Conservation (phyloP, 2,888 invertebrate genomes). For the Leucophenga maculata region DNA sequence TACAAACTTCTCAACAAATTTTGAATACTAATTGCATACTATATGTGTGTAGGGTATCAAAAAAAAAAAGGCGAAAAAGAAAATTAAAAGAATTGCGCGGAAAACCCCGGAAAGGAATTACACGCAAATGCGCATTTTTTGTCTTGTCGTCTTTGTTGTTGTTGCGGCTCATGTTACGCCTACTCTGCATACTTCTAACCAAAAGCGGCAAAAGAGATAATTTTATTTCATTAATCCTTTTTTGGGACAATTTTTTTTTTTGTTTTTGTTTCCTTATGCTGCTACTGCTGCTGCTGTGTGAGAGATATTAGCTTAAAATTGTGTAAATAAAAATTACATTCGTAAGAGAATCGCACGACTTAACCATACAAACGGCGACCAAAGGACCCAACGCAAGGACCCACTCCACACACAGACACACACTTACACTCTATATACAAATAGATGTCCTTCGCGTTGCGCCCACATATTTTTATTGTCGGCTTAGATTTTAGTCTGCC, state of each 20-base stretch:
- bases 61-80: not conserved
- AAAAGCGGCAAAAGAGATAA: slow-evolving; percentile 64
- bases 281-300: slow-evolving; percentile 40
- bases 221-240: slow-evolving; percentile 71
- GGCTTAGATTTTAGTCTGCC: not conserved
- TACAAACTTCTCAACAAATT: too few species aligned
- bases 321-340: slow-evolving; percentile 65
- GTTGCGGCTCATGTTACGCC: slow-evolving; percentile 43
- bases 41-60: too few species aligned
- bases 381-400: not conserved
- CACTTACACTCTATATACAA: too few species aligned
- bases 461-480: slow-evolving; percentile 53
- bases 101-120: slow-evolving; percentile 23
- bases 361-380: not conserved
- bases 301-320: slow-evolving; percentile 64
- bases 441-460: not conserved
- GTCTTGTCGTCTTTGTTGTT: slow-evolving; percentile 17
- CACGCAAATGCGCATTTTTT: slow-evolving; percentile 29
- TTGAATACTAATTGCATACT: too few species aligned
- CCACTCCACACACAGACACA: not conserved
- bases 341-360: slow-evolving; percentile 54
- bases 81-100: slow-evolving; percentile 8
- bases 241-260: slow-evolving; percentile 62
- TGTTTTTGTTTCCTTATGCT: slow-evolving; percentile 36
- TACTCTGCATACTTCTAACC: not conserved